Evolutionary conservation across 1,140 invertebrate species (phyloP), one percentile per base, ranked within the genome.

Genomic region (Arctopsyche grandis): DNA sequence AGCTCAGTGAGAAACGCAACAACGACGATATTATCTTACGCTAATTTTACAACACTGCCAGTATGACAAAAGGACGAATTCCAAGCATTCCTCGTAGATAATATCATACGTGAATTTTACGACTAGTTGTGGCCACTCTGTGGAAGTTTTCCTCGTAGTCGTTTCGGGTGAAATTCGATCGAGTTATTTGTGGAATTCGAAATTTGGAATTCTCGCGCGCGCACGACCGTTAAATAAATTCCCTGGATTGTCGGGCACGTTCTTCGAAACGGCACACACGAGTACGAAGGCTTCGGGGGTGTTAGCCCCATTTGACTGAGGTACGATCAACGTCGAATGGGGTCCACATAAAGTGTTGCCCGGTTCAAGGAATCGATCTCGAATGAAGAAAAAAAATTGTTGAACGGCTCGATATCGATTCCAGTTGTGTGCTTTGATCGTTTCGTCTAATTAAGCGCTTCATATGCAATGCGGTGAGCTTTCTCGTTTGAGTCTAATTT

Each of bases 141-240:
- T 60, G 46, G 52, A 46, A 19, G 7, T 73, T 73, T 73, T 73
- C 46, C 29, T 21, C 16, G 7, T n/a, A 60, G 56, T 19, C n/a
- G n/a, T n/a, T 7, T 7, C 44, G 48, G 48, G 21, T 79, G 80
- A 79, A 78, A 77, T 77, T 77, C 77, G 80, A 79, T 79, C 78
- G 80, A 79, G 78, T 76, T 82, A 82, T 82, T 73, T 60, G 26
- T 79, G 58, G 80, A 82, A 82, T 82, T 79, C 69, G 16, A 70
- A 52, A 77, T 69, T 79, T 75, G 58, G 63, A 77, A 82, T 82
- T 79, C 75, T 74, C 44, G 48, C 70, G 78, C 56, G 56, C 56
- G 26, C 24, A 24, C 5, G 24, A 63, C 48, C 19, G 43, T 76
- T 38, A 38, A 63, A 76, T 76, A 76, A 76, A 76, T 76, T 38